These are phyloP conservation scores for Thereva unica DNA, from an alignment of 2,888 invertebrate genomes.

Conservation along the genomic window DNA sequence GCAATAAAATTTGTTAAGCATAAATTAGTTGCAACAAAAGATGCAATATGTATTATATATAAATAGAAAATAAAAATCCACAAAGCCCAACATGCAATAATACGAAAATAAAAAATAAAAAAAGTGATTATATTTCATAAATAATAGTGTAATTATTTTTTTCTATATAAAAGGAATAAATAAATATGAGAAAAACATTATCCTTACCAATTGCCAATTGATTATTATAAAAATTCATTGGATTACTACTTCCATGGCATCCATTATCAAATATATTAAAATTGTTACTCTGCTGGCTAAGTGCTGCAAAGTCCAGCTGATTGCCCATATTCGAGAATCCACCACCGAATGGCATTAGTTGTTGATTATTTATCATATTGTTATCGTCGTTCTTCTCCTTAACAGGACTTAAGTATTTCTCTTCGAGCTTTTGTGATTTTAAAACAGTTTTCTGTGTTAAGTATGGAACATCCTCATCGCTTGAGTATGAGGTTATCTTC, in stretches of 20 bases:
- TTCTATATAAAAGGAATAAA: background rate
- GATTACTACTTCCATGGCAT: too few species aligned
- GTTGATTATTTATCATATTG: background rate
- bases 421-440: slow-evolving; percentile 50
- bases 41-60: too few species aligned
- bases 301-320: slow-evolving; percentile 47
- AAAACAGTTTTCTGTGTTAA: slow-evolving; percentile 61
- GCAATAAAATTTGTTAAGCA: too few species aligned
- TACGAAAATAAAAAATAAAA: too few species aligned
- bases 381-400: slow-evolving; percentile 19
- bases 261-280: slow-evolving; percentile 44
- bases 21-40: too few species aligned
- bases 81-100: too few species aligned
- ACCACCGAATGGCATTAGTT: slow-evolving; percentile 43
- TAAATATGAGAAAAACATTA: slow-evolving; percentile 11
- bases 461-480: slow-evolving; percentile 52
- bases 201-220: slow-evolving; percentile 48
- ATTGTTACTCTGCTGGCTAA: slow-evolving; percentile 44
- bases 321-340: slow-evolving; percentile 45
- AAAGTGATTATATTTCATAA: too few species aligned
- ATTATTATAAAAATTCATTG: slow-evolving; percentile 42
- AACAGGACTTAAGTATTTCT: slow-evolving; percentile 38
- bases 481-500: slow-evolving; percentile 45
- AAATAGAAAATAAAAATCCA: too few species aligned
- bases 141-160: too few species aligned